Evolutionary conservation across 2,888 invertebrate genomes (phyloP), one percentile per base, ranked within the genome.

Genomic region (Rhagium mordax): DNA sequence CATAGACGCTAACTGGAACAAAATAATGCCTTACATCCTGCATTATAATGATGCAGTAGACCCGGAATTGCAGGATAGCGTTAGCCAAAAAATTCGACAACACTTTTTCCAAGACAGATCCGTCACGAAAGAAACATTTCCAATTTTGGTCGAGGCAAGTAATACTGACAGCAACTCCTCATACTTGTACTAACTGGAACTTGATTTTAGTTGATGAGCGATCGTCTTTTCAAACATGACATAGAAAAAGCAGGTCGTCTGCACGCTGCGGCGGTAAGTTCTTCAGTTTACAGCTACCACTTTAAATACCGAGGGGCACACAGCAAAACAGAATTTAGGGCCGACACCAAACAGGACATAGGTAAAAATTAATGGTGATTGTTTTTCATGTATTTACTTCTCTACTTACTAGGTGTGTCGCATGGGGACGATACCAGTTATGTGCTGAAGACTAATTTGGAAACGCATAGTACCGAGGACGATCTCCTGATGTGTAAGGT

Each of bases 251-350:
- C 92, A n/a, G 90, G 92, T 0, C 89, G 90, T 77, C 80, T 92
- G 59, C 93, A 93, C 81, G 90, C 92, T 0, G 82, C 86, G 15
- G 87, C 87, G 49, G 90, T 90, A 0, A 87, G 89, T 13, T 90
- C 91, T 74, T 91, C 93, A 0, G 90, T 92, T 2, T 93, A 91
- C 86, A 88, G 91, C 72, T 94, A 93, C 83, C 88, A 91, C n/a
- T 94, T 92, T 84, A 87, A 90, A 3, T 92, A 91, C 86, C 89
- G 91, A 62, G 91, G 91, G 0, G 86, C 87, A n/a, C 83, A 85
- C 70, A 94, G 94, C 80, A 84, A 91, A 13, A 91, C 91, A 1
- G 88, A 91, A 64, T n/a, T 86, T 7, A 87, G 92, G 83, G 89
- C 91, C 0, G 81, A 85, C 0, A 90, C 90, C 8, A 86, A 87